phyloP scores from a whole-genome alignment of 2,888 invertebrate species.

The Apomyelois bistriatella region DNA sequence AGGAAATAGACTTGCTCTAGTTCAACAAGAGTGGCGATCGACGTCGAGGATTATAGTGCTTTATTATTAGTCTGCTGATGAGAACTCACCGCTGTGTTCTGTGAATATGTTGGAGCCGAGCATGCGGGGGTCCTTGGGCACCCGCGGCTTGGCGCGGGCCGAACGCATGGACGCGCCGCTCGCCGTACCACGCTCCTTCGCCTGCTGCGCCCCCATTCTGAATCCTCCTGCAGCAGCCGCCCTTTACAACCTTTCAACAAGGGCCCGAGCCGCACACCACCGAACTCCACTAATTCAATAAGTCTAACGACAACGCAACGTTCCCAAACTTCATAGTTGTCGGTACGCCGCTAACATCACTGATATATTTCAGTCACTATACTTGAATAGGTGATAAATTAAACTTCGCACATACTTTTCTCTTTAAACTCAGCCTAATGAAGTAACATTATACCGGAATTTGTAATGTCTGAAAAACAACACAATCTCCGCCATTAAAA shows the following conservation, averaged over 20 bases:
- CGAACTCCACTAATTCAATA: slow-evolving; percentile 55
- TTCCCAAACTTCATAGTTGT: slow-evolving; percentile 45
- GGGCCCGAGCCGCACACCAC: slow-evolving; percentile 23
- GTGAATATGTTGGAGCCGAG: slow-evolving; percentile 95
- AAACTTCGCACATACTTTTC: slow-evolving; percentile 26
- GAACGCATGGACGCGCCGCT: slow-evolving; percentile 87
- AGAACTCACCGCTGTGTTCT: slow-evolving; percentile 93
- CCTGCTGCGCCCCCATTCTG: slow-evolving; percentile 95
- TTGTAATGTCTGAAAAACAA: slow-evolving; percentile 49
- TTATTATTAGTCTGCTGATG: too few species aligned
- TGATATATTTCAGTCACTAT: slow-evolving; percentile 3
- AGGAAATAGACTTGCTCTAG: not conserved
- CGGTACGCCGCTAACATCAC: slow-evolving; percentile 14
- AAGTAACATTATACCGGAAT: slow-evolving; percentile 43
- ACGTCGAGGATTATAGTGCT: not conserved
- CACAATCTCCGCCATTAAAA: slow-evolving; percentile 69
- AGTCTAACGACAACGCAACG: slow-evolving; percentile 44
- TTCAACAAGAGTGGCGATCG: not conserved
- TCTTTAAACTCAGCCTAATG: slow-evolving; percentile 25
- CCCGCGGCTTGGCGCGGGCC: slow-evolving; percentile 86
- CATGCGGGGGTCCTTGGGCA: slow-evolving; percentile 89
- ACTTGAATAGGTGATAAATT: slow-evolving; percentile 14
- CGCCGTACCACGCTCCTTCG: slow-evolving; percentile 91
- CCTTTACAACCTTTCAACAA: slow-evolving; percentile 75
- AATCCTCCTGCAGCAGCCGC: slow-evolving; percentile 80